Base-by-base conservation (phyloP, 2,888 invertebrate genomes). In the Thymelicus sylvestris region DNA sequence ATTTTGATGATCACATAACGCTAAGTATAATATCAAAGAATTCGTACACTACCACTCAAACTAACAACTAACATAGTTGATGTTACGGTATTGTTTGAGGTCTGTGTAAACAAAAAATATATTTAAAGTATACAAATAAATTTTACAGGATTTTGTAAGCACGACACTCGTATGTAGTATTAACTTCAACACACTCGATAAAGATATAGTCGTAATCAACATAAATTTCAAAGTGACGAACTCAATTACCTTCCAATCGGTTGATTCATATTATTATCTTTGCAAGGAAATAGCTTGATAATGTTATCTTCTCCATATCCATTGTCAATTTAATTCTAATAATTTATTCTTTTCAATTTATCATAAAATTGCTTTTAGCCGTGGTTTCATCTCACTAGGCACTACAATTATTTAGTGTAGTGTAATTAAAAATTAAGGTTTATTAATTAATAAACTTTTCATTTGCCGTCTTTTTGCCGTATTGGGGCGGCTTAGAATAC, bases 261-360 rank as follows among this genome's bases (percentile, higher is more conserved):
- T 83, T 79, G 85, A 88, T 88, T 85, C 74, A 79, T n/a, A n/a
- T n/a, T n/a, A n/a, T 31, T 90, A 92, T 91, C 90, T 83, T 80
- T 79, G 83, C 80, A 74, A 82, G 86, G 86, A 91, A 90, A 86
- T 85, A 78, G 77, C 76, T 39, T 75, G 86, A 86, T 88, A 86
- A 79, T 76, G 72, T 72, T 66, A 76, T 78, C 76, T 77, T 78
- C 76, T 79, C n/a, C 50, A 8, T 19, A 19, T 52, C 19, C 50
- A 15, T 15, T 52, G 50, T 52, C 19, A 19, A 52, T 52, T 2
- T 19, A 19, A 15, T 19, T 19, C 50, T n/a, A 8, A 12, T 52
- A 52, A 15, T 52, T 0, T 52, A 4, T 19, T 52, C 0, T 8
- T 19, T 52, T 19, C 7, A 15, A 55, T 55, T 24, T 39, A 15